phyloP scores from a whole-genome alignment of 2,113 vertebrate genomes.

The Macrotis lagotis region DNA sequence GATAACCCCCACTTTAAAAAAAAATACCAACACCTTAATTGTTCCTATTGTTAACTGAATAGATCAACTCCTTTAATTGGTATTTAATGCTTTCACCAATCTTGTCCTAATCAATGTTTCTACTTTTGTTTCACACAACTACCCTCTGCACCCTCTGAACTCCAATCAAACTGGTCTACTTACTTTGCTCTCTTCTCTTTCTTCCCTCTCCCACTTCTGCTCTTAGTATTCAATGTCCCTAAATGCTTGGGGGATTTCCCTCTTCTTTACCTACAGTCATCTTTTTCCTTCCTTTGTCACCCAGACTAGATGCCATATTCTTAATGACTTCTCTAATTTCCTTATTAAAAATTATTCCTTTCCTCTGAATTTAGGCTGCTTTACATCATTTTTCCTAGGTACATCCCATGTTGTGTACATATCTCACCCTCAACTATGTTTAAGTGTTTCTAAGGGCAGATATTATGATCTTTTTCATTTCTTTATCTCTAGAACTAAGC shows the following conservation, averaged over 20 bases:
- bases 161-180: not conserved
- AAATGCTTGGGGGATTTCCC: not conserved
- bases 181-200: not conserved
- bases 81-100: not conserved
- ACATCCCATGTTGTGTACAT: not conserved
- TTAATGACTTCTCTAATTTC: not conserved
- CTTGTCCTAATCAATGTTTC: not conserved
- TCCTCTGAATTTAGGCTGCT: not conserved
- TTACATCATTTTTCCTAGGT: not conserved
- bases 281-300: not conserved
- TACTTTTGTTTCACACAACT: not conserved
- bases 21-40: no score
- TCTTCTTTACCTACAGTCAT: not conserved
- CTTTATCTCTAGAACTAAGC: not conserved
- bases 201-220: not conserved
- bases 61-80: no score
- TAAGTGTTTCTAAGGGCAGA: not conserved
- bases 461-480: not conserved
- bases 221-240: not conserved
- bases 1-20: no score
- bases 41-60: no score
- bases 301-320: not conserved
- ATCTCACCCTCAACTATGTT: not conserved
- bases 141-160: not conserved
- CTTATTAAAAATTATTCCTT: not conserved